These are phyloP conservation scores for Asteroscopus sphinx DNA, from an alignment of 2,888 invertebrate genomes.

Conservation along the genomic window DNA sequence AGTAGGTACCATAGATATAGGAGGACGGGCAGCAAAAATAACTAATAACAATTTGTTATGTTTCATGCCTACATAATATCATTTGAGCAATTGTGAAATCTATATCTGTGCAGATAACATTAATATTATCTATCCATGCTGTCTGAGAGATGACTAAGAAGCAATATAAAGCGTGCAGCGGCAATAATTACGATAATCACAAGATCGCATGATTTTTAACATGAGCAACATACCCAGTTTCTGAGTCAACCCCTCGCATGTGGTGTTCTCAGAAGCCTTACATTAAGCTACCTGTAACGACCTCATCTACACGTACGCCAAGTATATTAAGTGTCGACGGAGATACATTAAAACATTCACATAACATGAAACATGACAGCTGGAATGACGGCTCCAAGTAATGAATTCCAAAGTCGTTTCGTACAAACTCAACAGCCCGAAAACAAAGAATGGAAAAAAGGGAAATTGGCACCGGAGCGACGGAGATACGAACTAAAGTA, in stretches of 20 bases:
- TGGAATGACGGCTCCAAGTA: constrained; percentile 55
- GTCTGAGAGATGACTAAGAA: constrained; percentile 26
- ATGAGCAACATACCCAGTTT: constrained; percentile 18
- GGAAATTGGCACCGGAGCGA: constrained; percentile 76
- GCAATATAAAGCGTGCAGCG: constrained; percentile 32
- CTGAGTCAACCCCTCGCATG: constrained; percentile 40
- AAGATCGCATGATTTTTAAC: constrained; percentile 31
- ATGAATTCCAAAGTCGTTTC: constrained; percentile 71
- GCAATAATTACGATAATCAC: constrained; percentile 43
- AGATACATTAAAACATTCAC: constrained; percentile 33
- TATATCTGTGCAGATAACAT: constrained; percentile 10
- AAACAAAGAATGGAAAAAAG: constrained; percentile 74
- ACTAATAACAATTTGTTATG: no score
- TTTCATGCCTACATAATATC: background rate
- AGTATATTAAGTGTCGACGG: constrained; percentile 22
- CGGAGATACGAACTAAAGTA: constrained; percentile 72
- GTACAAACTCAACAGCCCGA: constrained; percentile 69
- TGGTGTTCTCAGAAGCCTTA: constrained; percentile 42
- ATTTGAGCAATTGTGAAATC: constrained; percentile 4
- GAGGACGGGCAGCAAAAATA: no score
- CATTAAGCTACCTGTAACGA: constrained; percentile 44
- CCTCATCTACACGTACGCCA: constrained; percentile 26
- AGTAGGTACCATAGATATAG: no score
- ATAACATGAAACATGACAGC: constrained; percentile 42
- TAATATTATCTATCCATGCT: constrained; percentile 18